Conservation (phyloP, 2,113 vertebrate genomes). For the Burhinus oedicnemus region DNA sequence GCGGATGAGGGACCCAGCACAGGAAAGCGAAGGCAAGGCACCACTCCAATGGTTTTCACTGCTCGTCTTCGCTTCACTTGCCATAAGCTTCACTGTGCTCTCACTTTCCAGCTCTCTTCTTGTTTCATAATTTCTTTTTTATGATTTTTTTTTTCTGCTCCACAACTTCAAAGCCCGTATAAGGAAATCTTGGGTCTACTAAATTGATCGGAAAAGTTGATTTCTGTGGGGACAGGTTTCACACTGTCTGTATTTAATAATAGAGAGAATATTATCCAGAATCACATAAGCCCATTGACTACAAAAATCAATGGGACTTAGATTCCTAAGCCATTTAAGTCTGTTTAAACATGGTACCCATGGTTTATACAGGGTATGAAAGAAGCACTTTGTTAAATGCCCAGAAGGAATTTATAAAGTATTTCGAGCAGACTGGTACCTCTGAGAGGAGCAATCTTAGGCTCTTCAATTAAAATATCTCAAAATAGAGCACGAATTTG, state of each 20-base stretch:
- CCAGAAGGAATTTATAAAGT: constrained; percentile 42
- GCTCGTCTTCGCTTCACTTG: neutral
- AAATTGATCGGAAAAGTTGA: constrained; percentile 6
- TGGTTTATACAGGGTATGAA: neutral
- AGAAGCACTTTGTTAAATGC: neutral
- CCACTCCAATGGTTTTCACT: neutral
- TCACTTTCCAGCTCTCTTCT: neutral
- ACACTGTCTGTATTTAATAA: neutral
- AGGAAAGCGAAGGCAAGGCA: neutral
- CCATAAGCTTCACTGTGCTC: neutral
- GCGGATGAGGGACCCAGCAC: neutral
- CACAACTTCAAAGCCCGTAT: neutral
- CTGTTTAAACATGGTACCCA: constrained; percentile 32
- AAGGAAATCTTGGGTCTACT: neutral
- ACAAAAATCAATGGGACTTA: constrained; percentile 45
- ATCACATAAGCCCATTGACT: neutral
- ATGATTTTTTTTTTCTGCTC: neutral
- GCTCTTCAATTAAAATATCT: constrained; percentile 47
- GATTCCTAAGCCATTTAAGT: constrained; percentile 1
- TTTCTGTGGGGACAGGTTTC: constrained; percentile 8
- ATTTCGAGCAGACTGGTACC: constrained; percentile 11
- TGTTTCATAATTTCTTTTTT: neutral
- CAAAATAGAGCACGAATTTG: constrained; percentile 40
- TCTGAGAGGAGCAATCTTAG: constrained; percentile 23
- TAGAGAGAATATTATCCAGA: neutral